These are phyloP conservation scores for Ochlodes sylvanus DNA, from an alignment of 2,888 invertebrate genomes.

Conservation along the genomic window DNA sequence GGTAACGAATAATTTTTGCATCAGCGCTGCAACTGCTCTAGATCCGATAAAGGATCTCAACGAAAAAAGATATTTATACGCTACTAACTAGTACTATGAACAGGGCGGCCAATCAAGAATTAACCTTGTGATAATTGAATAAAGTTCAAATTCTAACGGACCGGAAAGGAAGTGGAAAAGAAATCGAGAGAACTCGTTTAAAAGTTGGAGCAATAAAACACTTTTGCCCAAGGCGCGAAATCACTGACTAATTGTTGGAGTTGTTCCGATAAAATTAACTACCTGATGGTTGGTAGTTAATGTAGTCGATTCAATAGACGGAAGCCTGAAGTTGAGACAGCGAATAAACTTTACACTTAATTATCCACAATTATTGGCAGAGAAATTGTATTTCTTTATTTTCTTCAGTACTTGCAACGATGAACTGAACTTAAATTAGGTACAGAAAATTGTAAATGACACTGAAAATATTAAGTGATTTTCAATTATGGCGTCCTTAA, in stretches of 20 bases:
- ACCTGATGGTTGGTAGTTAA: constrained; percentile 41
- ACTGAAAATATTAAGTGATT: no score
- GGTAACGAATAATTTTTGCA: constrained; percentile 65
- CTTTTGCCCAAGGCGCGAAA: constrained; percentile 66
- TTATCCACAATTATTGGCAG: constrained; percentile 9
- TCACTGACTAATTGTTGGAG: constrained; percentile 68
- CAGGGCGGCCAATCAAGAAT: constrained; percentile 34
- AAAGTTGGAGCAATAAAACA: constrained; percentile 66
- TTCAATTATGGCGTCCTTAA: no score
- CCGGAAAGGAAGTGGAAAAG: constrained; percentile 26
- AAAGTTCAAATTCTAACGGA: constrained; percentile 42
- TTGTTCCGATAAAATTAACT: constrained; percentile 68
- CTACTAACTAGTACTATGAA: constrained; percentile 47
- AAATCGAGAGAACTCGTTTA: constrained; percentile 47
- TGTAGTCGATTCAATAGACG: constrained; percentile 32
- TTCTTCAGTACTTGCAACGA: background rate
- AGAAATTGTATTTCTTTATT: constrained; percentile 3
- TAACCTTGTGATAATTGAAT: constrained; percentile 41
- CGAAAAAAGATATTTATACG: constrained; percentile 64
- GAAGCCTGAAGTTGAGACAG: constrained; percentile 3
- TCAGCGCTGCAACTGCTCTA: constrained; percentile 63
- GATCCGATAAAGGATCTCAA: constrained; percentile 66
- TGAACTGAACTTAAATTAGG: background rate
- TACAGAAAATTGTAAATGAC: background rate
- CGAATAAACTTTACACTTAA: background rate